Evolutionary conservation across 2,113 vertebrate genomes (phyloP).

Genomic region (Hymenochirus boettgeri): DNA sequence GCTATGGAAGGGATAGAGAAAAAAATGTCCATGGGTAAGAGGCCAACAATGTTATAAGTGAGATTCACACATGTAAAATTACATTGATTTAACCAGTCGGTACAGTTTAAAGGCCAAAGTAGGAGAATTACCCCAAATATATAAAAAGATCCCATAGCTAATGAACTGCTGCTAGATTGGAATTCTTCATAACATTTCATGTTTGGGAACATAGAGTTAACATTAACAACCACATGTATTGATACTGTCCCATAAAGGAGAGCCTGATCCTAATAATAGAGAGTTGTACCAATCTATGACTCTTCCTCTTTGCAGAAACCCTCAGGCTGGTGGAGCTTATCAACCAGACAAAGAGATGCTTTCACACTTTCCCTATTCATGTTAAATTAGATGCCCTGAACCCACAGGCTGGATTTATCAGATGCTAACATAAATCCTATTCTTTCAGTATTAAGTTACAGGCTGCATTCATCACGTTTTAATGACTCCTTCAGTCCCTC

Average conservation of each 20-base stretch:
- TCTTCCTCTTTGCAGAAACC: conserved; percentile 8
- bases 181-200: no score
- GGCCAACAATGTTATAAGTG: no score
- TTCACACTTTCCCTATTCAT: conserved; percentile 18
- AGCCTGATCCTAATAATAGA: conserved; percentile 7
- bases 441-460: conserved; percentile 1
- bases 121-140: no score
- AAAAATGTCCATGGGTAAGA: no score
- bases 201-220: no score
- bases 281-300: conserved; percentile 6
- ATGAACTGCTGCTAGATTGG: no score
- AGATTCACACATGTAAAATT: no score
- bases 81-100: no score
- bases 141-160: no score
- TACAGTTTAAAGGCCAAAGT: no score
- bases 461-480: background rate
- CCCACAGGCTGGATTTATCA: conserved; percentile 27
- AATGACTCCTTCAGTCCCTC: background rate
- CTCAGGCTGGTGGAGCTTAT: conserved; percentile 19
- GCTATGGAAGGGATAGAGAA: no score
- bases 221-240: conserved; percentile 8
- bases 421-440: conserved; percentile 22
- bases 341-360: conserved; percentile 18
- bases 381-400: conserved; percentile 14
- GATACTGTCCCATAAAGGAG: conserved; percentile 2